Conservation (phyloP, 2,797 vertebrate species). For the Chiloscyllium punctatum region DNA sequence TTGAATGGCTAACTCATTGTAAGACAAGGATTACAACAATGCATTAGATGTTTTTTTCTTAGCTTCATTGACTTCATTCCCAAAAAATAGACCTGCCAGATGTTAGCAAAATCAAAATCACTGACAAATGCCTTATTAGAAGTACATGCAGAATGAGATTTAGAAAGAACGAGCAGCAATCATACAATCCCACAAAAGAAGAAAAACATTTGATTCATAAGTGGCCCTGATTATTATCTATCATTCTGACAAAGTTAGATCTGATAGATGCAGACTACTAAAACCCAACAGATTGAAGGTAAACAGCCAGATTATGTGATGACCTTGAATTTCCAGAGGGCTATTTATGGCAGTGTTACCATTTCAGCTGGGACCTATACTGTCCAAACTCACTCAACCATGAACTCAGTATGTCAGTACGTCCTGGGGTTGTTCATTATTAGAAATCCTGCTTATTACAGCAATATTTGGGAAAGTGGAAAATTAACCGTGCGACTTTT, state of each 20-base stretch:
- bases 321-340: background rate
- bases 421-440: background rate
- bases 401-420: background rate
- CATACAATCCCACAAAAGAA: background rate
- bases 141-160: background rate
- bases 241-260: background rate
- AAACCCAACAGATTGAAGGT: background rate
- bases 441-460: background rate
- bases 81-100: background rate
- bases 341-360: background rate
- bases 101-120: background rate
- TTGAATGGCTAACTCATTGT: background rate
- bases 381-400: background rate
- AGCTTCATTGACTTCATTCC: background rate
- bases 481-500: background rate
- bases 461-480: background rate
- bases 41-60: background rate
- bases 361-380: background rate
- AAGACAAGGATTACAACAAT: background rate
- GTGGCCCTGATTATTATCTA: background rate
- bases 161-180: background rate
- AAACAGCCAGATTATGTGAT: background rate
- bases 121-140: background rate
- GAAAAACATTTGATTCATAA: background rate
- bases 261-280: background rate